Percentiles rank a stretch among this genome's conserved stretches.
Conservation (phyloP, 2,113 vertebrate genomes). For the Onychostoma macrolepis region DNA sequence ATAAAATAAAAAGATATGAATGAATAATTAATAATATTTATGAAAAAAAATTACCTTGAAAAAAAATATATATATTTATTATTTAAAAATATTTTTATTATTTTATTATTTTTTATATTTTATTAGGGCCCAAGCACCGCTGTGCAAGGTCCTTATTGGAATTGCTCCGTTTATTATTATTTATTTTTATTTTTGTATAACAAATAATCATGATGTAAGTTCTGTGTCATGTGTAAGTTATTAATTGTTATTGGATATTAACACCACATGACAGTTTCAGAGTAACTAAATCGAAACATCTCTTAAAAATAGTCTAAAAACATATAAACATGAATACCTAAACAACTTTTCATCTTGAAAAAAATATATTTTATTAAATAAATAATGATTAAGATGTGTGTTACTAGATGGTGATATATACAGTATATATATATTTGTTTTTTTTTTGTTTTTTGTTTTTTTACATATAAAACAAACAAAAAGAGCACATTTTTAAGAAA, state of each 20-base stretch:
- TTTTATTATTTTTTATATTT: no score
- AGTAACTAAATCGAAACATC: neutral
- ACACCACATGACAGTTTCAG: neutral
- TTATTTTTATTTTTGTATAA: neutral
- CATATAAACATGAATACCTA: neutral
- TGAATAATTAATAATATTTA: neutral
- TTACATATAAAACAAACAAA: neutral
- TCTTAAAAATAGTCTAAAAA: neutral
- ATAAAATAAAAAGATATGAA: neutral
- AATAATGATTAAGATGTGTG: no score
- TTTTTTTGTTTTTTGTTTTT: no score
- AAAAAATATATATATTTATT: no score
- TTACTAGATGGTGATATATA: no score
- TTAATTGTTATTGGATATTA: neutral
- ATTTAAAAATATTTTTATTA: no score
- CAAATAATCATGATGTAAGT: neutral
- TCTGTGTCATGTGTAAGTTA: neutral
- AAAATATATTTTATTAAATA: no score
- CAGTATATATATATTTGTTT: no score
- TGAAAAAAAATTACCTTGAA: neutral
- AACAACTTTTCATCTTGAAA: no score
- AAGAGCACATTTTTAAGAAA: neutral
- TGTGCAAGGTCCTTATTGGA: no score
- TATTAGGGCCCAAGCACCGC: no score
- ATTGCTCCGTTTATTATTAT: no score